Percentiles rank a stretch among this genome's conserved stretches.
These are phyloP conservation scores for Aspidiotus destructor DNA, from an alignment of 2,888 invertebrate genomes.

Conservation along the genomic window DNA sequence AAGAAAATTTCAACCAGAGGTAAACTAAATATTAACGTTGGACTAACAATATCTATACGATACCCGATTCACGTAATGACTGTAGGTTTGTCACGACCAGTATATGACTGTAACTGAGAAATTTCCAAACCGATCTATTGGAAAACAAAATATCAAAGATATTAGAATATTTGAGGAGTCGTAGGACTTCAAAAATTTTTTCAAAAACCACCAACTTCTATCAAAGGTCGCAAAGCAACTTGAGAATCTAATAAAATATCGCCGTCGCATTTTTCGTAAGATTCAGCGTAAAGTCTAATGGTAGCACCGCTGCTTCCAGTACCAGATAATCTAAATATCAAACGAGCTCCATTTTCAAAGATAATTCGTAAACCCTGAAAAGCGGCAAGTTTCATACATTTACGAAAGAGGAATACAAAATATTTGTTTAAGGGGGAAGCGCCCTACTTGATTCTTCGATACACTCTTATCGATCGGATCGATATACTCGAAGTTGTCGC, in stretches of 20 bases:
- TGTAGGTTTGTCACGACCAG: conserved; percentile 83
- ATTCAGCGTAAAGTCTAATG: conserved; percentile 89
- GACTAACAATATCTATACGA: background rate
- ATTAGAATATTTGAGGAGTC: background rate
- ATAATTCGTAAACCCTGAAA: conserved; percentile 80
- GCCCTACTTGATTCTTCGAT: conserved; percentile 69
- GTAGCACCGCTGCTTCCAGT: conserved; percentile 98
- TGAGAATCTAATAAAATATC: conserved; percentile 58
- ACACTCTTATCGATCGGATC: conserved; percentile 91
- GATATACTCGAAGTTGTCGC: conserved; percentile 90
- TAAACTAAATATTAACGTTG: background rate
- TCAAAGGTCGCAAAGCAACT: conserved; percentile 63
- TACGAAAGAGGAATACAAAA: conserved; percentile 15
- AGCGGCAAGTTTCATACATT: too few species aligned
- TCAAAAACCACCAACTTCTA: conserved; percentile 43
- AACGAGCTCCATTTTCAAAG: conserved; percentile 88
- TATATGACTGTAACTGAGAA: conserved; percentile 69
- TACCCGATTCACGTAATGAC: conserved; percentile 72
- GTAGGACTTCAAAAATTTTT: background rate
- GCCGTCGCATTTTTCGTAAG: conserved; percentile 62
- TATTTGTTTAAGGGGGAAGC: background rate
- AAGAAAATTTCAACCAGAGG: background rate
- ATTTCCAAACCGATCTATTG: conserved; percentile 68
- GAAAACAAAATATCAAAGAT: conserved; percentile 1
- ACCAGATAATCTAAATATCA: conserved; percentile 89